Conservation (phyloP, 2,113 vertebrate species). For the Chaetodon auriga region DNA sequence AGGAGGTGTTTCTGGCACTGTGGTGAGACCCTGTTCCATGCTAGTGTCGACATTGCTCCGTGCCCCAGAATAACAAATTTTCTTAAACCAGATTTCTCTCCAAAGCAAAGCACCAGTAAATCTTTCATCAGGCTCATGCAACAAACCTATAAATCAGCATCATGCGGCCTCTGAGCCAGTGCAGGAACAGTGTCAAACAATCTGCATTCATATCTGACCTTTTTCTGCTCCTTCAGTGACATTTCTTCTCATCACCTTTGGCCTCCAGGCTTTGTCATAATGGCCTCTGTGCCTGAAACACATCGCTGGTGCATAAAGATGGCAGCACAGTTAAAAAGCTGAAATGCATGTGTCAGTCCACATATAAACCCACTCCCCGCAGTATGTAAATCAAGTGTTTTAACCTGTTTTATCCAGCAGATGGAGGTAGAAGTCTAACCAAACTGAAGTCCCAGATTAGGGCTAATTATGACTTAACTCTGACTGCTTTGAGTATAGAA, state of each 20-base stretch:
- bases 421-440: conserved; percentile 56
- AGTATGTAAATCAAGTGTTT: background rate
- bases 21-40: conserved; percentile 28
- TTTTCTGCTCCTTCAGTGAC: background rate
- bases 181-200: background rate
- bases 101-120: conserved; percentile 20
- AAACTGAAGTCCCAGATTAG: background rate
- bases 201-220: background rate
- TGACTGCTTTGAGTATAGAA: background rate
- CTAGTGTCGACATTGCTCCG: conserved; percentile 23
- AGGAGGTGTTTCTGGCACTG: conserved; percentile 56
- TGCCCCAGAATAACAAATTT: conserved; percentile 21
- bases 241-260: background rate
- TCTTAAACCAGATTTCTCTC: conserved; percentile 13
- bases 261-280: background rate
- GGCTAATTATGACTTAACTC: background rate
- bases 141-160: conserved; percentile 24
- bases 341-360: background rate
- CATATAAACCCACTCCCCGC: background rate
- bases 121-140: conserved; percentile 21
- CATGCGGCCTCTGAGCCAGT: background rate
- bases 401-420: conserved; percentile 61
- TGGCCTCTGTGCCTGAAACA: background rate
- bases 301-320: background rate
- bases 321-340: background rate